These are phyloP conservation scores for Periophthalmodon schlosseri DNA, from an alignment of 2,113 vertebrate genomes.

Conservation along the genomic window DNA sequence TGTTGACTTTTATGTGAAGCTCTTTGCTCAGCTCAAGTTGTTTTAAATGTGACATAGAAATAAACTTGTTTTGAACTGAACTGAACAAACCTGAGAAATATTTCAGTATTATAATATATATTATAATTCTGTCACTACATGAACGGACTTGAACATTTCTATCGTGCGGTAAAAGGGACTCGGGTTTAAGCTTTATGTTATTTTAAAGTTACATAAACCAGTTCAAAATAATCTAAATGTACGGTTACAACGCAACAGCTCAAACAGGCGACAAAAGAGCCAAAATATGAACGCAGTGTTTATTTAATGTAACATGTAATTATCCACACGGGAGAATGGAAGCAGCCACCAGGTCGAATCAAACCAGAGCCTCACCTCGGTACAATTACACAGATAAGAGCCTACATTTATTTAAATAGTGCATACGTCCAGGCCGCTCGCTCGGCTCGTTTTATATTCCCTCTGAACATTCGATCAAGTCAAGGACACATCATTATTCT, in stretches of 20 bases:
- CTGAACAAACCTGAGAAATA: too few species aligned
- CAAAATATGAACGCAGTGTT: not conserved
- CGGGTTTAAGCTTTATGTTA: too few species aligned
- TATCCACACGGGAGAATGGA: not conserved
- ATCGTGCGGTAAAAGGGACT: too few species aligned
- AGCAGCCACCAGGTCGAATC: not conserved
- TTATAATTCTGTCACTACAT: too few species aligned
- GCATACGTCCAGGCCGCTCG: slow-evolving; percentile 9
- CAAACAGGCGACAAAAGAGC: not conserved
- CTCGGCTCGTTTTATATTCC: slow-evolving; percentile 22
- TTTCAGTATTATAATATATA: too few species aligned
- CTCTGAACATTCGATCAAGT: slow-evolving; percentile 26
- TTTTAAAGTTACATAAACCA: not conserved
- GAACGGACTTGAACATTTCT: too few species aligned
- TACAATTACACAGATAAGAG: slow-evolving; percentile 8
- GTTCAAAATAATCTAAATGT: not conserved
- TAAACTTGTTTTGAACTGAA: too few species aligned
- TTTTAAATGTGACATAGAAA: too few species aligned
- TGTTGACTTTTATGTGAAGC: too few species aligned
- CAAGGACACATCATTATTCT: slow-evolving; percentile 19
- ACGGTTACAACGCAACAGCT: not conserved
- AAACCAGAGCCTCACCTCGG: not conserved
- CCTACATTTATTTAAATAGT: slow-evolving; percentile 8
- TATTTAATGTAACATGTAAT: not conserved
- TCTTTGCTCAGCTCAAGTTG: too few species aligned